Conservation (phyloP, 2,888 invertebrate species). For the Cryptocephalus moraei region DNA sequence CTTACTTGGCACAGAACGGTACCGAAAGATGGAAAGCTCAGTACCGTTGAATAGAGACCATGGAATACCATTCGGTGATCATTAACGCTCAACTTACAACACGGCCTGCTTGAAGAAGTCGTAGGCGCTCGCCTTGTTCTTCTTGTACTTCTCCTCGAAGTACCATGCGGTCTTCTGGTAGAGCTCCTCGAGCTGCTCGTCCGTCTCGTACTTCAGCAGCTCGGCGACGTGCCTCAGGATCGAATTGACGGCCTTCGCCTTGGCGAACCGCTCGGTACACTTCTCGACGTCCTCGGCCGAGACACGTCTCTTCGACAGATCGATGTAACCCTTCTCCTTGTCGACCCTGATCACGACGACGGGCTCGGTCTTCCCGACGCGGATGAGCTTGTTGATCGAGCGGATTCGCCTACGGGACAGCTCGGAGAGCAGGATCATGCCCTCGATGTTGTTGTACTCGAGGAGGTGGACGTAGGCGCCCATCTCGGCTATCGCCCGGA, state of each 20-base stretch:
- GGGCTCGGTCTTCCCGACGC: conserved; percentile 97
- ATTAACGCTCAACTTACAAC: conserved; percentile 22
- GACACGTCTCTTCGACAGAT: conserved; percentile 96
- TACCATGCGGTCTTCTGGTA: conserved; percentile 97
- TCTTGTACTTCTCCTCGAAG: conserved; percentile 95
- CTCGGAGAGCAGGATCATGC: conserved; percentile 97
- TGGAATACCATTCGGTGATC: no score
- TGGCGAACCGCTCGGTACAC: conserved; percentile 97
- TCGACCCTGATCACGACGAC: conserved; percentile 99
- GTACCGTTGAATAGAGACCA: no score
- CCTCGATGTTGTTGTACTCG: conserved; percentile 98
- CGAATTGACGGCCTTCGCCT: conserved; percentile 96
- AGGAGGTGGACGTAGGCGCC: conserved; percentile 96
- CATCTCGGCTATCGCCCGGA: conserved; percentile 98
- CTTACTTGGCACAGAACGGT: no score
- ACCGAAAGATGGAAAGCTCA: no score
- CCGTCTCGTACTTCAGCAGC: conserved; percentile 78
- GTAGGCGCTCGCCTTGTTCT: conserved; percentile 89
- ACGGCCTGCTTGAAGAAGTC: conserved; percentile 99
- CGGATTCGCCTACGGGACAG: conserved; percentile 96
- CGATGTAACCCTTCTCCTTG: conserved; percentile 99
- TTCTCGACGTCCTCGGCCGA: conserved; percentile 96
- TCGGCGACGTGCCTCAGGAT: conserved; percentile 96
- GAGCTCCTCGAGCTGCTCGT: conserved; percentile 88
- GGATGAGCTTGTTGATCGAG: conserved; percentile 97